Conservation (phyloP, 2,113 vertebrate species). For the Felis catus region DNA sequence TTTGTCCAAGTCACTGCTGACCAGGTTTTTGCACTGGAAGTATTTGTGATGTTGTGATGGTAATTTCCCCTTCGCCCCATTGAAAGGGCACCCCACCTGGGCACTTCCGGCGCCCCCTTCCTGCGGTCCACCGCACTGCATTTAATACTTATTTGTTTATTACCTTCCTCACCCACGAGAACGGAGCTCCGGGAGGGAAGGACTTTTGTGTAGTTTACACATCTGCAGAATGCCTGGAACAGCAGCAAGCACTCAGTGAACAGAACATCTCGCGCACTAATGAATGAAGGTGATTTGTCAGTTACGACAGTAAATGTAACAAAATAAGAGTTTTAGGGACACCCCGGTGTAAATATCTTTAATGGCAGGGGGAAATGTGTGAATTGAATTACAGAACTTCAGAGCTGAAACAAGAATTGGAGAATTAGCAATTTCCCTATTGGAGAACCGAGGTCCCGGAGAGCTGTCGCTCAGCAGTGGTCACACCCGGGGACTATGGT, state of each 20-base stretch:
- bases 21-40: neutral
- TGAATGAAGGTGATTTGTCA: neutral
- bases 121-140: neutral
- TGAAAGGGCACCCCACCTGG: neutral
- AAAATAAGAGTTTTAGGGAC: neutral
- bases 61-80: too few species aligned
- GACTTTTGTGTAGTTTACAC: neutral
- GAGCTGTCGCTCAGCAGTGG: neutral
- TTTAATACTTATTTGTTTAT: neutral
- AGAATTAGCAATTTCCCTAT: neutral
- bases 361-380: neutral
- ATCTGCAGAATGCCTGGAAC: neutral
- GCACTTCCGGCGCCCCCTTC: neutral
- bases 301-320: neutral
- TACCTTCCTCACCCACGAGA: neutral
- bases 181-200: neutral
- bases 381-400: neutral
- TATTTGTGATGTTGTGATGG: neutral
- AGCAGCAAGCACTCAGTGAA: neutral
- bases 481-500: fast-evolving
- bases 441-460: neutral
- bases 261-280: neutral
- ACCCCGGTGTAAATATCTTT: neutral
- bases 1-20: neutral
- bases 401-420: neutral